Percentiles rank a stretch among this genome's conserved stretches.
Evolutionary conservation across 2,888 invertebrate species (phyloP).

Genomic region (Ennomos quercinarius): DNA sequence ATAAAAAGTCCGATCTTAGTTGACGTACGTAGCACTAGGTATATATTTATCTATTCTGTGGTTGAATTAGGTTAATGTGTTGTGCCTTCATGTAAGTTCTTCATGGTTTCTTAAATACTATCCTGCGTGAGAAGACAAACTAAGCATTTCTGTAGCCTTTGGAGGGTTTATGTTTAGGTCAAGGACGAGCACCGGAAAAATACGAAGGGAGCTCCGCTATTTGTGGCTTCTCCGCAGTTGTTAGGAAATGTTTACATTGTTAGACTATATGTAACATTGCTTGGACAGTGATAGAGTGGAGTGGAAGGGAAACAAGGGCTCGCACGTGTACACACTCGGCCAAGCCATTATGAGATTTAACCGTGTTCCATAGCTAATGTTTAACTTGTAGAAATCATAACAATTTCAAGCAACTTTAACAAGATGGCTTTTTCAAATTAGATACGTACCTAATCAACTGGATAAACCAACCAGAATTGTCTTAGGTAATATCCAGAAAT

Average conservation of each 20-base stretch:
- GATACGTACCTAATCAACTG: no score
- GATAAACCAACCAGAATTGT: no score
- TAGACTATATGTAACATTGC: conserved; percentile 42
- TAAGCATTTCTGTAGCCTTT: conserved; percentile 42
- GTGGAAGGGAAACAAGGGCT: conserved; percentile 33
- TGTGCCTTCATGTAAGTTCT: conserved; percentile 3
- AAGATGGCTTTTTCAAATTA: no score
- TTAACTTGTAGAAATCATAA: no score
- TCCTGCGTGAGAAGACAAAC: conserved; percentile 19
- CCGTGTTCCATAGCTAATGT: background rate
- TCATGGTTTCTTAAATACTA: conserved; percentile 6
- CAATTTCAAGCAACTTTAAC: no score
- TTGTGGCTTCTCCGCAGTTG: conserved; percentile 59
- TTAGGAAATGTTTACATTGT: conserved; percentile 48
- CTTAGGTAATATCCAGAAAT: no score
- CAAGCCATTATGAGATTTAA: conserved; percentile 27
- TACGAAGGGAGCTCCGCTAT: conserved; percentile 53
- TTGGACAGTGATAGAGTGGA: conserved; percentile 41
- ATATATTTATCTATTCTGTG: no score
- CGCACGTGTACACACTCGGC: conserved; percentile 25
- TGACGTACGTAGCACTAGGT: no score
- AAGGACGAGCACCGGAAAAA: conserved; percentile 60
- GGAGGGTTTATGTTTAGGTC: conserved; percentile 59
- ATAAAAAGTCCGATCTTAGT: conserved; percentile 11
- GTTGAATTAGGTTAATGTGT: no score